phyloP scores from a whole-genome alignment of 2,797 vertebrate species.

The Lacerta bilineata region DNA sequence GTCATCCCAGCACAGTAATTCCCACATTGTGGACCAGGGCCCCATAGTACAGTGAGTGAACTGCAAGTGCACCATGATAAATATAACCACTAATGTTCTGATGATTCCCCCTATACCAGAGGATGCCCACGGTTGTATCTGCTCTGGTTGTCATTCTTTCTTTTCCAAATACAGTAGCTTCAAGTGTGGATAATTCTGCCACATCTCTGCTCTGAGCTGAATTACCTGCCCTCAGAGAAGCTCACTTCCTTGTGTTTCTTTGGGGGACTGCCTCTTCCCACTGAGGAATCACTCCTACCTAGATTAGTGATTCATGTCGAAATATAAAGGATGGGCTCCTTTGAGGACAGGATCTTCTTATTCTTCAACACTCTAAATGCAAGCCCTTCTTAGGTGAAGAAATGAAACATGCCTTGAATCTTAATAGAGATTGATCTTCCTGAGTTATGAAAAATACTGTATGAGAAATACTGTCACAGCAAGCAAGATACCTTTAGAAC shows the following conservation, averaged over 20 bases:
- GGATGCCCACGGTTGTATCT: neutral
- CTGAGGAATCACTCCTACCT: no score
- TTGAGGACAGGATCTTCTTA: no score
- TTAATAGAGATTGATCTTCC: neutral
- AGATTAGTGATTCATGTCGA: neutral
- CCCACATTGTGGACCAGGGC: neutral
- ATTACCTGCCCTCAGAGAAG: neutral
- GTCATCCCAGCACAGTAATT: neutral
- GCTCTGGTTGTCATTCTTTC: neutral
- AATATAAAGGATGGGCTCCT: neutral
- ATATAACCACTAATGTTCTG: neutral
- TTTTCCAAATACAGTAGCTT: neutral
- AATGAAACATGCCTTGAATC: neutral
- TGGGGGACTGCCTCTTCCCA: neutral
- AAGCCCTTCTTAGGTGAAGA: neutral
- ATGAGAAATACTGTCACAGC: neutral
- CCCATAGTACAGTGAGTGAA: neutral
- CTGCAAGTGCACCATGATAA: neutral
- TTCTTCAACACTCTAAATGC: neutral
- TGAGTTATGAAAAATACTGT: neutral
- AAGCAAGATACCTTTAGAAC: neutral
- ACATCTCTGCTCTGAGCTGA: neutral
- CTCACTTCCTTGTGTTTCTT: neutral
- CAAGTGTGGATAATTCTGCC: neutral
- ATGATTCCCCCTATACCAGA: neutral